phyloP scores from a whole-genome alignment of 2,888 invertebrate genomes.

The Hipparchia sbordonii region DNA sequence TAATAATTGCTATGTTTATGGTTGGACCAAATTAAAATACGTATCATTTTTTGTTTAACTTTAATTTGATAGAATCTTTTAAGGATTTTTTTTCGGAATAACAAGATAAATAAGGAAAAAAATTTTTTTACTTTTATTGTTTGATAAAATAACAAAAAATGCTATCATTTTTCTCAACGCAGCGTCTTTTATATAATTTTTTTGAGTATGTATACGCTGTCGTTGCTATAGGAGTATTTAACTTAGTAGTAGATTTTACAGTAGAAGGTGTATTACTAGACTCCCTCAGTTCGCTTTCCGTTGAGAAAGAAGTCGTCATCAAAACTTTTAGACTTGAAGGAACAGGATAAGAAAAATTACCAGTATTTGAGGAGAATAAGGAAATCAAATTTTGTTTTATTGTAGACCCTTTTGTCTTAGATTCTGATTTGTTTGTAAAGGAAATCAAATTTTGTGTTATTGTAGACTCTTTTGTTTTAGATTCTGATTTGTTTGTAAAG shows the following conservation, averaged over 20 bases:
- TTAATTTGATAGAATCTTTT: background rate
- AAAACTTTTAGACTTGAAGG: background rate
- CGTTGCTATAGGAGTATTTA: background rate
- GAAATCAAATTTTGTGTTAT: too few species aligned
- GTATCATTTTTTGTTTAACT: background rate
- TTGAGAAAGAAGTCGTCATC: background rate
- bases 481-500: background rate
- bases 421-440: background rate
- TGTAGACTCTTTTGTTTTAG: background rate
- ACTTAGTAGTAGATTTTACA: background rate
- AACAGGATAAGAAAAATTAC: background rate
- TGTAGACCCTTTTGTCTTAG: background rate
- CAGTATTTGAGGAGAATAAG: background rate
- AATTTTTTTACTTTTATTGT: background rate
- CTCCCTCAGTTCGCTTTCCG: background rate
- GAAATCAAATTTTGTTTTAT: background rate
- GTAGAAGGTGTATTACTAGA: background rate
- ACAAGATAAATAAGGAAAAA: background rate
- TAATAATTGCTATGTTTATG: too few species aligned
- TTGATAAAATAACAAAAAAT: slow-evolving; percentile 52
- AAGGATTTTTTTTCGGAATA: background rate
- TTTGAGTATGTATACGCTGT: slow-evolving; percentile 6
- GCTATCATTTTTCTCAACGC: slow-evolving; percentile 56
- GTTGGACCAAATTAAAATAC: too few species aligned
- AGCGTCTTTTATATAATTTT: slow-evolving; percentile 37